These are phyloP conservation scores for Metaphire vulgaris DNA, from an alignment of 1,140 invertebrate species.

Conservation along the genomic window DNA sequence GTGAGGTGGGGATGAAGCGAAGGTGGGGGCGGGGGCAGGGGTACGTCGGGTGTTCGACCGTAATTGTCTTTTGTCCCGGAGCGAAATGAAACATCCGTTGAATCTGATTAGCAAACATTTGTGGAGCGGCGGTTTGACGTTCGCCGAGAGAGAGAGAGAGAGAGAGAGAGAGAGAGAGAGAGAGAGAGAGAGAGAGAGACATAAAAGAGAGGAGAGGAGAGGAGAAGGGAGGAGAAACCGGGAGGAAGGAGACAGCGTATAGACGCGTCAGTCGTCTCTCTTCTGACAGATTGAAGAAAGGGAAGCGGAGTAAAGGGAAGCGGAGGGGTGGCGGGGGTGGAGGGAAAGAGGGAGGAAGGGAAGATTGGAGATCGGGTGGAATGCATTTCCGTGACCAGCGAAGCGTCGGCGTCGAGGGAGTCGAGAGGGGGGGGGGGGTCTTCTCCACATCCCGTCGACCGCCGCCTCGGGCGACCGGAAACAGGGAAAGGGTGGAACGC, in stretches of 20 bases:
- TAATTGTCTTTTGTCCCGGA: background rate
- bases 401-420: too few species aligned
- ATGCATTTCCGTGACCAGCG: too few species aligned
- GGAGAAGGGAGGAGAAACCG: background rate
- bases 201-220: background rate
- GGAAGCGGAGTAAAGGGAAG: background rate
- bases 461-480: too few species aligned
- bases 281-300: background rate
- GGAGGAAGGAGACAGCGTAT: background rate
- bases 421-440: too few species aligned
- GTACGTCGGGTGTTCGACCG: background rate
- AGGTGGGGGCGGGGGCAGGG: background rate
- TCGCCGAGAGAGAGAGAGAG: background rate
- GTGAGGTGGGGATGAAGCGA: background rate
- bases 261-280: too few species aligned
- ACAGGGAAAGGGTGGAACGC: too few species aligned
- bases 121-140: too few species aligned
- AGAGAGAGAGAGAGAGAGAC: background rate
- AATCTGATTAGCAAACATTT: slow-evolving; percentile 1
- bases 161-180: background rate
- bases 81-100: slow-evolving; percentile 2
- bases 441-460: too few species aligned
- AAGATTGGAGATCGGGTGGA: too few species aligned
- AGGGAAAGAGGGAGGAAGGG: background rate
- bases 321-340: background rate